A percentile compares a stretch with the other conserved stretches of the same genome.
Evolutionary conservation across 2,113 vertebrate genomes (phyloP).

Genomic region (Corapipo altera): DNA sequence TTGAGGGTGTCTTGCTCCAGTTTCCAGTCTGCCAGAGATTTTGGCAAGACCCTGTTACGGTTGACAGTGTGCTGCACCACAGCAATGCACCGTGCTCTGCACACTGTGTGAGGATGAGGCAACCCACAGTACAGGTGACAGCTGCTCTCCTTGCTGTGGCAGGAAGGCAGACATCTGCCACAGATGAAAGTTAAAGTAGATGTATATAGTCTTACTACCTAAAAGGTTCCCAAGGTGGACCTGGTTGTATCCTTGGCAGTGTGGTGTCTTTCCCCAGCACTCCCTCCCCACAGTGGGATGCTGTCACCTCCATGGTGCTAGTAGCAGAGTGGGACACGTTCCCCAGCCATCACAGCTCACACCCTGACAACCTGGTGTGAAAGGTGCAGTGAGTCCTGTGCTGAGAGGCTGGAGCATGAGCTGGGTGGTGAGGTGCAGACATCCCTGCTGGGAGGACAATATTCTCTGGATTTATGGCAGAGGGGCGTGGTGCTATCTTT

Average conservation of each 20-base stretch:
- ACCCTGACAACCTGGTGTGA: not conserved
- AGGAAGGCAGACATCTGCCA: not conserved
- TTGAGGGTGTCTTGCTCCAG: not conserved
- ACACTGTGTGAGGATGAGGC: accelerated
- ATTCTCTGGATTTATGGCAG: not conserved
- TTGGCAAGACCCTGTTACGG: accelerated
- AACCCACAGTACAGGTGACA: not conserved
- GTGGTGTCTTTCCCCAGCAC: accelerated
- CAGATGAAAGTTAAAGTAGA: not conserved
- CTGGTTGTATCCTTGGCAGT: not conserved
- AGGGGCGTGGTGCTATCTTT: accelerated
- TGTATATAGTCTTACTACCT: not conserved
- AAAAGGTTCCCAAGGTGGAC: not conserved
- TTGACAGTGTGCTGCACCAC: not conserved
- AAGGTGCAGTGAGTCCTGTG: not conserved
- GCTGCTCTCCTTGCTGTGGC: not conserved
- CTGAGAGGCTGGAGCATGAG: not conserved
- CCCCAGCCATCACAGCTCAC: not conserved
- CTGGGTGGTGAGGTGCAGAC: not conserved
- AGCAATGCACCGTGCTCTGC: accelerated
- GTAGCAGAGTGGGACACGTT: not conserved
- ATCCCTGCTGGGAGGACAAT: not conserved
- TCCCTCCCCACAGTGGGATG: accelerated
- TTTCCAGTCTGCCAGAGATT: not conserved
- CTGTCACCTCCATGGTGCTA: not conserved